Base-by-base conservation (phyloP, 2,113 vertebrate species). In the Phaethornis superciliosus region DNA sequence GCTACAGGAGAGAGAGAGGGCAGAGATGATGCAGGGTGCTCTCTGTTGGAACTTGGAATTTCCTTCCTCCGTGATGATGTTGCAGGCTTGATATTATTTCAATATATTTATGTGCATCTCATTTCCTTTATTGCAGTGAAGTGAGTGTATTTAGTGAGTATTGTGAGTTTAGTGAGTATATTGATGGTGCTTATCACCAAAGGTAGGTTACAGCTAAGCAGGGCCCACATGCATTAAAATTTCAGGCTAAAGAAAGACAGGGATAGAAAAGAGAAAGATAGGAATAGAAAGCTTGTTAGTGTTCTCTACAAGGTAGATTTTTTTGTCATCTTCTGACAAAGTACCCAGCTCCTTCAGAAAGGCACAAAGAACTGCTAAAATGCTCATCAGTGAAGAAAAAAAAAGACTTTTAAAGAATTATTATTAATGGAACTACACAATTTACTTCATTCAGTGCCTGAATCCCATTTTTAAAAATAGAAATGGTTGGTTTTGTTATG, bases 51-150 rank as follows among this genome's bases (percentile, higher is more conserved):
- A 68, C 49, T 59, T 95, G 90, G 88, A 88, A 93, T 96, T 96
- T 96, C 93, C 88, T 94, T 95, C 83, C 88, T 90, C 62, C 81
- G 47, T 42, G 32, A 8, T 46, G 49, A 70, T 91, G n/a, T 65
- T 82, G 95, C 62, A 72, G 91, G 82, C 75, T 67, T 71, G 0
- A 5, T 88, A 71, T 89, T 92, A 74, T 64, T 88, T 75, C 74
- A 81, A 32, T 92, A 77, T 92, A 42, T 84, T 92, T 70, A 47
- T 81, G 68, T 93, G 77, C 69, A 70, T 96, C 82, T 95, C 49
- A 95, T 97, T 95, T 97, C 93, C 95, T 93, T 89, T 90, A 55
- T 67, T 88, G 85, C 54, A 87, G 49, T 62, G 64, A 23, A 92
- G 28, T 67, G 24, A 92, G 28, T 63, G 15, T 27, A 1, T 3